Conservation (phyloP, 1,140 invertebrate genomes). For the Meloidogyne exigua region DNA sequence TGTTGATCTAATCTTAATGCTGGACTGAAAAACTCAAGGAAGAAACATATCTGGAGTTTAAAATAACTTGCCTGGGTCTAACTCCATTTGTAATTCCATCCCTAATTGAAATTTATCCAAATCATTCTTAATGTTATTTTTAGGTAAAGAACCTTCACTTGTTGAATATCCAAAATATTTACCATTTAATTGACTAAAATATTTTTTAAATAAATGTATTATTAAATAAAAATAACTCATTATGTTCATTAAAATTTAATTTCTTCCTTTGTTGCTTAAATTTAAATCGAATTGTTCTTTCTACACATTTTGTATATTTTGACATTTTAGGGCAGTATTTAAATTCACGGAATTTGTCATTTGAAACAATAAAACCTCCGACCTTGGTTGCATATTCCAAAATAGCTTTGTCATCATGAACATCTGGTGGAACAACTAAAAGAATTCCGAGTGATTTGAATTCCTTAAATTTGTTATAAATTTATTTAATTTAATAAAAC, state of each 20-base stretch:
- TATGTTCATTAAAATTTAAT: not conserved
- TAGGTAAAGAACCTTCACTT: not conserved
- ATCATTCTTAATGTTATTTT: not conserved
- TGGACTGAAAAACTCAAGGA: too few relatives aligned
- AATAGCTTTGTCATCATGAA: constrained; percentile 27
- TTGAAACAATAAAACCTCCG: constrained; percentile 30
- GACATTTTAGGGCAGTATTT: not conserved
- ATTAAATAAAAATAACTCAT: not conserved
- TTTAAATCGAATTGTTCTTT: not conserved
- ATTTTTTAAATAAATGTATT: not conserved
- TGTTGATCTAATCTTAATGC: too few relatives aligned
- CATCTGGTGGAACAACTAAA: constrained; percentile 2
- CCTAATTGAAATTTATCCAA: not conserved
- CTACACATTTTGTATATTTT: not conserved
- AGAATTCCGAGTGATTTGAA: constrained; percentile 12
- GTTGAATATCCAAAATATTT: not conserved
- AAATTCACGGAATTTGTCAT: constrained; percentile 29
- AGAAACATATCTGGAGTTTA: not conserved
- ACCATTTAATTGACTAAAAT: not conserved
- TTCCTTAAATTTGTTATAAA: not conserved
- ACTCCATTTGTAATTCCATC: not conserved
- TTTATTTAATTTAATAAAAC: not conserved
- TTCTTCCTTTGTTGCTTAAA: not conserved
- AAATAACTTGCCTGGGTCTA: not conserved
- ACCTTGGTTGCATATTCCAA: constrained; percentile 23